Conservation (phyloP, 2,113 vertebrate species). For the Phaethornis superciliosus region DNA sequence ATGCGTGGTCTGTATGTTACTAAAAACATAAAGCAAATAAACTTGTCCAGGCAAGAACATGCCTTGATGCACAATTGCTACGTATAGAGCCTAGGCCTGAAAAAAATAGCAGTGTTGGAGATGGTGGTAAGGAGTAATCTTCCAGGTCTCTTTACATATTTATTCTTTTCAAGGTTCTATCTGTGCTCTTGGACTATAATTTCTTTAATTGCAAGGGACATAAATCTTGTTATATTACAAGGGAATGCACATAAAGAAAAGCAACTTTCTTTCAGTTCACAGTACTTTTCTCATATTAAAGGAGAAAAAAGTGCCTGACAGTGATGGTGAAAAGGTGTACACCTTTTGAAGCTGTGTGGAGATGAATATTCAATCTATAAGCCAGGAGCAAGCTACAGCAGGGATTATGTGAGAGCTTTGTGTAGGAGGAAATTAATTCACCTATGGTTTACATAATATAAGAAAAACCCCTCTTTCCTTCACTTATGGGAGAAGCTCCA, state of each 20-base stretch:
- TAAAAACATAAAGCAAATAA: neutral
- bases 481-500: neutral
- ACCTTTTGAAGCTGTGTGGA: constrained; percentile 16
- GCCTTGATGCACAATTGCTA: neutral
- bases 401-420: constrained; percentile 18
- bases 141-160: constrained; percentile 1
- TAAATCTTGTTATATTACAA: constrained; percentile 29
- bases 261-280: neutral
- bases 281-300: neutral
- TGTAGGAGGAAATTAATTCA: constrained; percentile 45
- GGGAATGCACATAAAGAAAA: neutral
- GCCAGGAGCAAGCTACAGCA: constrained; percentile 21
- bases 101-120: constrained; percentile 34
- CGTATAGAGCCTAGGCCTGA: neutral
- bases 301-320: neutral
- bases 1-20: neutral
- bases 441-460: neutral
- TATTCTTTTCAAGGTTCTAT: constrained; percentile 30
- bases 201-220: constrained; percentile 35
- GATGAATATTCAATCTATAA: constrained; percentile 24
- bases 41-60: neutral
- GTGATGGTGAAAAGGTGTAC: neutral
- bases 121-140: constrained; percentile 1
- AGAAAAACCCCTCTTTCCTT: constrained; percentile 39
- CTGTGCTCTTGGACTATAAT: neutral